Base-by-base conservation (phyloP, 1,140 invertebrate species). In the Temnothorax nylanderi region DNA sequence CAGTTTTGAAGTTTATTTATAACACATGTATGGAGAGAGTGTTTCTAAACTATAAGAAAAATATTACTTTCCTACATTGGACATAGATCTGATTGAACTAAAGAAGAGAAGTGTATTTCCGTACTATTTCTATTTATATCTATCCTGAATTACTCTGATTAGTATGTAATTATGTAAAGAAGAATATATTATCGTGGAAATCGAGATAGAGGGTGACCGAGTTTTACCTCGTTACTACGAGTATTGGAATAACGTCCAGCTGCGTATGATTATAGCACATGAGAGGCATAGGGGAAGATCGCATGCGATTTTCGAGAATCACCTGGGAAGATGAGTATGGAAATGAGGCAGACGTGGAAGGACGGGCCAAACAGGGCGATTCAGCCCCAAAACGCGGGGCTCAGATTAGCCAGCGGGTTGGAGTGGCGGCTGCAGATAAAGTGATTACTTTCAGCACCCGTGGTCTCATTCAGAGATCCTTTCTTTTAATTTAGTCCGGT, bases 391-490 rank as follows among this genome's bases (percentile, higher is more conserved):
- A 91, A 88, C 89, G 84, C 60, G 87, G 87, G 84, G 60, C 54
- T 37, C 72, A 91, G 90, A 90, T 91, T 91, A 91, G 89, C 89
- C 75, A 37, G 80, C 85, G 56, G 51, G 44, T 51, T 34, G 54
- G 91, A 92, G 82, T 92, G 91, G 91, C 82, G 82, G 86, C 76
- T 89, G 74, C 89, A 92, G 91, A 92, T 92, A 92, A 92, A 92
- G 91, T 91, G 91, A 92, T 92, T 92, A 92, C 91, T 92, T 92
- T 92, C 89, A 87, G 58, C 88, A 75, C 47, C 75, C 89, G 77
- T 80, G 88, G 87, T 92, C 88, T 92, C 91, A 92, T 92, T 92
- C 89, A 82, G 89, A 87, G 89, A 87, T 92, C 91, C 89, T 92
- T 92, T 92, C 90, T 92, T 92, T 92, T 92, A 92, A 91, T 92